A percentile compares a stretch with the other conserved stretches of the same genome.
phyloP scores from a whole-genome alignment of 2,888 invertebrate species.

The Melieria omissa region DNA sequence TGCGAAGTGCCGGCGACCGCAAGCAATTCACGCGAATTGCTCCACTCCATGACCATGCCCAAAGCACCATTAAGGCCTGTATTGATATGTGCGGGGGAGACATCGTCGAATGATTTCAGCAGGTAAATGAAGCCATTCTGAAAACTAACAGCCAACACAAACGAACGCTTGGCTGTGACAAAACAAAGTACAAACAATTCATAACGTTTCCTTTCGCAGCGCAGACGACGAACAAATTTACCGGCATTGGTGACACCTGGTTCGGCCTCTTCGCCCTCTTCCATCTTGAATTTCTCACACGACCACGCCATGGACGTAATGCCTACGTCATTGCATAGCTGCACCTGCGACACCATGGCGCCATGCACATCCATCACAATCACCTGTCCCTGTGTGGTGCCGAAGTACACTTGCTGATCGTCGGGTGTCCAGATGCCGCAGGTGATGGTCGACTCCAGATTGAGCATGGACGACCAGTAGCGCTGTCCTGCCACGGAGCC shows the following conservation, averaged over 20 bases:
- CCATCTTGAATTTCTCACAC: slow-evolving; percentile 98
- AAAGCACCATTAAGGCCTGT: slow-evolving; percentile 80
- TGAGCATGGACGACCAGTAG: slow-evolving; percentile 98
- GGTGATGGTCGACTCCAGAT: slow-evolving; percentile 91
- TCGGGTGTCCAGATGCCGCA: slow-evolving; percentile 99
- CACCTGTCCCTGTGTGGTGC: slow-evolving; percentile 93
- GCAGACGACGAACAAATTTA: slow-evolving; percentile 45
- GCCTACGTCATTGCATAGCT: slow-evolving; percentile 84
- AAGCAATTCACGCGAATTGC: slow-evolving; percentile 90
- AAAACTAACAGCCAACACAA: slow-evolving; percentile 87
- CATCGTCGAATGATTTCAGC: slow-evolving; percentile 91
- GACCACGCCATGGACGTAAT: slow-evolving; percentile 96
- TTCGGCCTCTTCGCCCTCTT: slow-evolving; percentile 85
- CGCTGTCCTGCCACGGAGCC: slow-evolving; percentile 97
- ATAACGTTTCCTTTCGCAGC: neutral
- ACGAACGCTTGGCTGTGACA: slow-evolving; percentile 72
- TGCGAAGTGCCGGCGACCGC: slow-evolving; percentile 86
- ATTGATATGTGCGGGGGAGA: slow-evolving; percentile 86
- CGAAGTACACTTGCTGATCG: slow-evolving; percentile 96
- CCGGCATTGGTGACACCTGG: slow-evolving; percentile 70
- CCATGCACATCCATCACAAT: slow-evolving; percentile 98
- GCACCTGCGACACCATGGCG: slow-evolving; percentile 94
- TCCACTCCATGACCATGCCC: slow-evolving; percentile 94
- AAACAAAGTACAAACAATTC: slow-evolving; percentile 1
- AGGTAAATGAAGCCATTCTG: slow-evolving; percentile 91